Conservation (phyloP, 2,888 invertebrate genomes). For the Pyrrhia umbra region DNA sequence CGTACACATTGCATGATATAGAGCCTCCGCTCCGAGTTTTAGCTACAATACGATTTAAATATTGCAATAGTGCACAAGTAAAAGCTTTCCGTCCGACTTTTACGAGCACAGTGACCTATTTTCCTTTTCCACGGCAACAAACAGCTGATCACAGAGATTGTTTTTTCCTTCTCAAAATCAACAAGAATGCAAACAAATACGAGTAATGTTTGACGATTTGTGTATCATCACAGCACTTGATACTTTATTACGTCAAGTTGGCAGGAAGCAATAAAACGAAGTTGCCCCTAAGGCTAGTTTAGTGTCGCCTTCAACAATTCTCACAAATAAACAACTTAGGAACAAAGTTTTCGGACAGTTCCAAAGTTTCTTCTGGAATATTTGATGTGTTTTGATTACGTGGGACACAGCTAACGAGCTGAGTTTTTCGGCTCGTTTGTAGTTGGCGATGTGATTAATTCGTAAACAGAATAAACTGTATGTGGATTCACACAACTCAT, state of each 20-base stretch:
- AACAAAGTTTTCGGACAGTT: slow-evolving; percentile 33
- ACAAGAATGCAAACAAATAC: slow-evolving; percentile 37
- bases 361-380: slow-evolving; percentile 39
- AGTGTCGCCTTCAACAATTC: slow-evolving; percentile 44
- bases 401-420: slow-evolving; percentile 23
- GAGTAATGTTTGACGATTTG: slow-evolving; percentile 18
- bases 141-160: slow-evolving; percentile 27
- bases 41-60: slow-evolving; percentile 46
- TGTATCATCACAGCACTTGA: slow-evolving; percentile 31
- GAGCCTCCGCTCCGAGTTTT: not conserved
- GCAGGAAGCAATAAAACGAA: slow-evolving; percentile 44
- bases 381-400: slow-evolving; percentile 50
- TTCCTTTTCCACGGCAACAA: slow-evolving; percentile 30
- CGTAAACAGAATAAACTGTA: slow-evolving; percentile 15
- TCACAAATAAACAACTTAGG: slow-evolving; percentile 46
- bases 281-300: slow-evolving; percentile 36
- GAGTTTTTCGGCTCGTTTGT: slow-evolving; percentile 24
- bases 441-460: slow-evolving; percentile 41
- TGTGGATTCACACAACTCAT: slow-evolving; percentile 22
- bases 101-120: slow-evolving; percentile 45
- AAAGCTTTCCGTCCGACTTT: slow-evolving; percentile 26
- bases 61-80: slow-evolving; percentile 52
- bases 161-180: slow-evolving; percentile 34
- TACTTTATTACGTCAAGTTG: slow-evolving; percentile 32
- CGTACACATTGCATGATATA: slow-evolving; percentile 4